Conservation (phyloP, 2,113 vertebrate species). For the Ibidorhyncha struthersii region DNA sequence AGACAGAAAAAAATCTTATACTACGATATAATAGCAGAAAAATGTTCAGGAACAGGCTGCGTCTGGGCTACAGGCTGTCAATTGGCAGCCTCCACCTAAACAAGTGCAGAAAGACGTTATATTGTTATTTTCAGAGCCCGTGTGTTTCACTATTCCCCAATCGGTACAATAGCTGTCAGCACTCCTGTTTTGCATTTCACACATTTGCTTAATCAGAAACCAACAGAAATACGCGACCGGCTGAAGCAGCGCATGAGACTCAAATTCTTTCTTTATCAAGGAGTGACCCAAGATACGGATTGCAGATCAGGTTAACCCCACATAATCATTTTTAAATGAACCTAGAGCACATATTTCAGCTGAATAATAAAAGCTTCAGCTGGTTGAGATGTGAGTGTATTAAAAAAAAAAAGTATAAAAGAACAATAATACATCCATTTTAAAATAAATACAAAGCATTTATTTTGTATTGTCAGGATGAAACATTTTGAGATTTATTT, state of each 20-base stretch:
- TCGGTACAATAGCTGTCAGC: not conserved
- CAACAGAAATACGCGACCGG: not conserved
- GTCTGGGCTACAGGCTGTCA: not conserved
- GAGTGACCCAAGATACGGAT: not conserved
- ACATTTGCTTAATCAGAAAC: constrained; percentile 22
- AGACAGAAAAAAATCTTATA: not conserved
- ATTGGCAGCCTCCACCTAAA: not conserved
- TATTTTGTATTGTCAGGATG: not conserved
- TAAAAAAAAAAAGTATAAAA: not conserved
- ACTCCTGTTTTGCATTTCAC: not conserved
- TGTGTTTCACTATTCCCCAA: not conserved
- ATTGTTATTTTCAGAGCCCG: not conserved
- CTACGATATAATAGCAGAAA: not conserved
- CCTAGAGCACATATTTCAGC: not conserved
- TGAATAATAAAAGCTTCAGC: not conserved
- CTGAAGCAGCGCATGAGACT: not conserved
- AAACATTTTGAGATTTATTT: not conserved
- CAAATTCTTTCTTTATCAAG: not conserved
- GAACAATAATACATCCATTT: not conserved
- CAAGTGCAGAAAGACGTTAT: not conserved
- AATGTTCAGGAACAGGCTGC: not conserved
- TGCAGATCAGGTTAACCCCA: not conserved
- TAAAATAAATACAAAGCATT: not conserved
- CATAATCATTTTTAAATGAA: not conserved
- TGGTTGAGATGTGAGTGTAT: not conserved